Conservation (phyloP, 2,113 vertebrate genomes). For the Podarcis raffonei region DNA sequence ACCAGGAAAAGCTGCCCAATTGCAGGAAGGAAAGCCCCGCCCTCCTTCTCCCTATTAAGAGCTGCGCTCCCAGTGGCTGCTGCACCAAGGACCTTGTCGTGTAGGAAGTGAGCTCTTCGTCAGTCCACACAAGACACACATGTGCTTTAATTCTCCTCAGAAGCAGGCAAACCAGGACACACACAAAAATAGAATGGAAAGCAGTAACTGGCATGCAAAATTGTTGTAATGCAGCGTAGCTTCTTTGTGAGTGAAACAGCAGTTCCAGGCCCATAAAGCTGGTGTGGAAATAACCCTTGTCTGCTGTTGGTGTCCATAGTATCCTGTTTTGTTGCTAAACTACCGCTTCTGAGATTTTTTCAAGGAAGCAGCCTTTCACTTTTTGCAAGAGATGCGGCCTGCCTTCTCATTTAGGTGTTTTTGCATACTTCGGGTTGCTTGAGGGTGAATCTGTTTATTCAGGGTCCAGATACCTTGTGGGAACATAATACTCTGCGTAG, state of each 20-base stretch:
- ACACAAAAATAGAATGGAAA: not conserved
- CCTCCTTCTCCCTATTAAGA: too few relatives aligned
- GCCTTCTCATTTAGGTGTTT: not conserved
- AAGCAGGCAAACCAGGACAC: not conserved
- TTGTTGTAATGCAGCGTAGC: not conserved
- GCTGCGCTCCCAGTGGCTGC: not conserved
- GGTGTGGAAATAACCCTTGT: not conserved
- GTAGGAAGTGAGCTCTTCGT: not conserved
- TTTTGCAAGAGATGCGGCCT: not conserved
- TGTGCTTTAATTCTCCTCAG: not conserved
- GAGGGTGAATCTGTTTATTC: not conserved
- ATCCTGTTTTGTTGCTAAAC: not conserved
- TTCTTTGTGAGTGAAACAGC: not conserved
- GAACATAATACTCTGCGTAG: not conserved
- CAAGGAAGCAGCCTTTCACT: too few relatives aligned
- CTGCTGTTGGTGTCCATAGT: not conserved
- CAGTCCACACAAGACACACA: not conserved
- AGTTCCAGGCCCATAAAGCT: not conserved
- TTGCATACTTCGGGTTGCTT: not conserved
- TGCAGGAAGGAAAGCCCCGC: not conserved
- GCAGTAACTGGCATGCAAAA: not conserved
- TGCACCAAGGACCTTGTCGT: too few relatives aligned
- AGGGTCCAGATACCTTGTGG: not conserved
- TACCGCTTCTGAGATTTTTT: not conserved
- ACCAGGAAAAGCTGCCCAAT: not conserved